These are phyloP conservation scores for Conger conger DNA, from an alignment of 2,113 vertebrate species.

Conservation along the genomic window DNA sequence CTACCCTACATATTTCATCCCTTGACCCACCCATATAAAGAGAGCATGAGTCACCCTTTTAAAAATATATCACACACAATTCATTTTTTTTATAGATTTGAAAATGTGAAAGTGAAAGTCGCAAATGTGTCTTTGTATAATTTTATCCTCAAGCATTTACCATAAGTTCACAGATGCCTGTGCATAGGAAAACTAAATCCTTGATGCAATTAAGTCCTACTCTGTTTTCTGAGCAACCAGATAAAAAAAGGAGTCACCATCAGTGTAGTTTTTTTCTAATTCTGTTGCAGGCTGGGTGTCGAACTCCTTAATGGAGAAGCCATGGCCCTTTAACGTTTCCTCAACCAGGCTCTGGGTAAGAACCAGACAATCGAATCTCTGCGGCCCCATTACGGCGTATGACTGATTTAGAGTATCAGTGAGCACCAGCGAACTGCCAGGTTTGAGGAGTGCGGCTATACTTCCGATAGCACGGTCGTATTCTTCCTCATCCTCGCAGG, in stretches of 20 bases:
- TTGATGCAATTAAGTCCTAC: not conserved
- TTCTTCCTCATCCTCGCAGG: constrained; percentile 57
- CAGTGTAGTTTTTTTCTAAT: not conserved
- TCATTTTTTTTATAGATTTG: too few species aligned
- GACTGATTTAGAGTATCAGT: constrained; percentile 43
- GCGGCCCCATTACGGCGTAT: constrained; percentile 53
- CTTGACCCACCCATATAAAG: too few species aligned
- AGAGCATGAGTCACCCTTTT: too few species aligned
- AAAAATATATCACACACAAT: too few species aligned
- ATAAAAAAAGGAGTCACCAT: constrained; percentile 31
- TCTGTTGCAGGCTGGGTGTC: constrained; percentile 29
- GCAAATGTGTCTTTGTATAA: too few species aligned
- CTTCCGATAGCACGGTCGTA: constrained; percentile 46
- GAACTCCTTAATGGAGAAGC: constrained; percentile 37
- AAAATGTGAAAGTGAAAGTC: too few species aligned
- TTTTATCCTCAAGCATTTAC: too few species aligned
- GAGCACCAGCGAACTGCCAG: constrained; percentile 58
- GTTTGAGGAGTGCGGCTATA: constrained; percentile 53
- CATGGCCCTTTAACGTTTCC: constrained; percentile 38
- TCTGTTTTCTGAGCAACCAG: constrained; percentile 33
- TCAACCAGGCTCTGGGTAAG: constrained; percentile 36
- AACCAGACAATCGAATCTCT: constrained; percentile 56
- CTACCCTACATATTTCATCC: too few species aligned
- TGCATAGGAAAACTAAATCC: not conserved
- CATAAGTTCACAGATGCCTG: too few species aligned